A percentile compares a stretch with the other conserved stretches of the same genome.
These are phyloP conservation scores for Salmo trutta DNA, from an alignment of 2,797 vertebrate genomes.

Conservation along the genomic window DNA sequence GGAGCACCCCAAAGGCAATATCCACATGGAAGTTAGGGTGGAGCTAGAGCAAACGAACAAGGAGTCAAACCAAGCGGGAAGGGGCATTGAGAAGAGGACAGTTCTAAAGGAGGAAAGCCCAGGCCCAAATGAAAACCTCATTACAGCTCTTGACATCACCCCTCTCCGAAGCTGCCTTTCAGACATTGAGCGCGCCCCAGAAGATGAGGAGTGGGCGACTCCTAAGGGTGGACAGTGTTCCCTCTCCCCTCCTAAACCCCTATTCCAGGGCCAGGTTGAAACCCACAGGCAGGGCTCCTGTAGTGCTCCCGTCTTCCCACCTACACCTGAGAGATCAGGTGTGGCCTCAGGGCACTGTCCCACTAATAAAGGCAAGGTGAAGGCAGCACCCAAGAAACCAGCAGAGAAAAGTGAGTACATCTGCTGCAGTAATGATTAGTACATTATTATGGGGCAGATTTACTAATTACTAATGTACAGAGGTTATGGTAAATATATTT, in stretches of 20 bases:
- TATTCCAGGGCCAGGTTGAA: slow-evolving; percentile 1
- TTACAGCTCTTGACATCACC: not conserved
- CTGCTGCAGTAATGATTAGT: no score
- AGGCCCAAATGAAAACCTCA: no score
- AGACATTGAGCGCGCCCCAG: not conserved
- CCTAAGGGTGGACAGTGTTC: not conserved
- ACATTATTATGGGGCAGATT: not conserved
- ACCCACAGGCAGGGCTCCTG: not conserved
- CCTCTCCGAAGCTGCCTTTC: not conserved
- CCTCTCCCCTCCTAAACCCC: not conserved
- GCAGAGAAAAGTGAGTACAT: slow-evolving; percentile 9
- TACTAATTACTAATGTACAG: not conserved
- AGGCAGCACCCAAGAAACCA: not conserved
- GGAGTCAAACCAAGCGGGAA: no score
- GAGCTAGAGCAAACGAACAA: not conserved
- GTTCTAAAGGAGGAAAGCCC: not conserved
- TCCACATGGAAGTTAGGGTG: not conserved
- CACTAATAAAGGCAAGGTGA: not conserved
- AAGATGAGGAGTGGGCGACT: not conserved
- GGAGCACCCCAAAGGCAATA: not conserved
- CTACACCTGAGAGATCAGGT: not conserved
- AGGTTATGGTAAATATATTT: not conserved
- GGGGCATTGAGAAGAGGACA: not conserved
- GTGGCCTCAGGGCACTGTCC: not conserved
- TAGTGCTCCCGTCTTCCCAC: not conserved